These are phyloP conservation scores for Neocrepidodera transversa DNA, from an alignment of 2,888 invertebrate species.

Conservation along the genomic window DNA sequence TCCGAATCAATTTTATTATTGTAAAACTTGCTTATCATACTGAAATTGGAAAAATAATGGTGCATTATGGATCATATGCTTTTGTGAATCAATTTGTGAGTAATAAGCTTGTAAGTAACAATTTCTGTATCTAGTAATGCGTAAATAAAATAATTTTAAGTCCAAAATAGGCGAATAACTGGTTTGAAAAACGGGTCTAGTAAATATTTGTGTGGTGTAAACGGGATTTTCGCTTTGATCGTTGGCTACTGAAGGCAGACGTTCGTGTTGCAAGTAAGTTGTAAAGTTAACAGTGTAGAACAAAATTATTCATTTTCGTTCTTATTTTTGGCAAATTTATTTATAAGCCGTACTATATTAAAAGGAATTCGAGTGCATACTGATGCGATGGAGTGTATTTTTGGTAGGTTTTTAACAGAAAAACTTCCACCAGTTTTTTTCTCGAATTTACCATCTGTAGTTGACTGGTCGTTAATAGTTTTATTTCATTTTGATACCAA, in stretches of 20 bases:
- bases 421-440: conserved; percentile 38
- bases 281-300: conserved; percentile 51
- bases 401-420: conserved; percentile 42
- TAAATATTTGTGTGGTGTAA: conserved; percentile 53
- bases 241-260: conserved; percentile 39
- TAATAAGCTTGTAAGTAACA: conserved; percentile 44
- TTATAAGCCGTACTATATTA: conserved; percentile 23
- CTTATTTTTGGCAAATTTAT: conserved; percentile 31
- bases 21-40: conserved; percentile 50
- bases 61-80: conserved; percentile 52
- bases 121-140: conserved; percentile 23
- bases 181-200: conserved; percentile 47
- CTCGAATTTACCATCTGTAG: conserved; percentile 48
- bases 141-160: not conserved
- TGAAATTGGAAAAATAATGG: conserved; percentile 47
- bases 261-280: conserved; percentile 40
- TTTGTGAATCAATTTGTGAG: conserved; percentile 44
- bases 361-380: conserved; percentile 24
- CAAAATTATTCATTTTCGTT: conserved; percentile 40
- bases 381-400: conserved; percentile 40
- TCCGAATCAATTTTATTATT: conserved; percentile 39
- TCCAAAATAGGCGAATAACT: conserved; percentile 36
- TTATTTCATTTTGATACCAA: conserved; percentile 54
- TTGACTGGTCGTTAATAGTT: conserved; percentile 50
- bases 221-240: conserved; percentile 49